Evolutionary conservation across 2,113 vertebrate genomes (phyloP), one percentile per base, ranked within the genome.

Genomic region (Pseudopipra pipra): DNA sequence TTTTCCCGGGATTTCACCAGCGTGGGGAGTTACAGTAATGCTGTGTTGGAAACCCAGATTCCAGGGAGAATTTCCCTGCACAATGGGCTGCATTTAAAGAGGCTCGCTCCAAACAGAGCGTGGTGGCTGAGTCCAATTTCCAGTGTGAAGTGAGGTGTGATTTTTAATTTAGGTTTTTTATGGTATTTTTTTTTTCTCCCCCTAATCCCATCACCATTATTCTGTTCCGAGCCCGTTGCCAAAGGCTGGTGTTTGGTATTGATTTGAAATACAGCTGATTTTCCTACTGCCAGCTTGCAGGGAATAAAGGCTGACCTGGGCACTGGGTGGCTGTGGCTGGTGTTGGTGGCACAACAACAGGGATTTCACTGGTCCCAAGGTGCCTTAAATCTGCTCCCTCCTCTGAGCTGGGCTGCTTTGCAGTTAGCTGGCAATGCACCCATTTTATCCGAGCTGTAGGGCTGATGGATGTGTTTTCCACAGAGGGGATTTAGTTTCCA

Each of bases 151-250:
- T 3, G 27, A 91, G 93, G 85, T 90, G 92, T 90, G 95, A 95
- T 95, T 97, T 95, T 78, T 94, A 95, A 97, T 92, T 87, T 67
- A 2, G 31, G 24, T 88, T 54, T 28, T 96, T 89, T 66, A 93
- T 72, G 46, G 89, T 41, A 65, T 85, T 71, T 31, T 59, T 31
- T 59, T 75, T 78, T 79, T 56, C 41, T 61, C 1, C 7, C 68
- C 33, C 54, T 52, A 95, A 73, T 91, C 82, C 91, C 79, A 92
- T 72, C 81, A 89, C 79, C 51, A n/a, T 90, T 81, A 68, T 87
- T 81, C 66, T 67, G 25, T 56, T 51, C 46, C 23, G 46, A 70
- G 31, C 47, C 11, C 49, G 52, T 25, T 59, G 77, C 73, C 88
- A 58, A 47, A 24, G 4, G 35, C 70, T 59, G 78, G 54, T 16